Evolutionary conservation across 37 sponge, comb jelly and placozoan species (phyloP).

Genomic region (Mnemiopsis leidyi): DNA sequence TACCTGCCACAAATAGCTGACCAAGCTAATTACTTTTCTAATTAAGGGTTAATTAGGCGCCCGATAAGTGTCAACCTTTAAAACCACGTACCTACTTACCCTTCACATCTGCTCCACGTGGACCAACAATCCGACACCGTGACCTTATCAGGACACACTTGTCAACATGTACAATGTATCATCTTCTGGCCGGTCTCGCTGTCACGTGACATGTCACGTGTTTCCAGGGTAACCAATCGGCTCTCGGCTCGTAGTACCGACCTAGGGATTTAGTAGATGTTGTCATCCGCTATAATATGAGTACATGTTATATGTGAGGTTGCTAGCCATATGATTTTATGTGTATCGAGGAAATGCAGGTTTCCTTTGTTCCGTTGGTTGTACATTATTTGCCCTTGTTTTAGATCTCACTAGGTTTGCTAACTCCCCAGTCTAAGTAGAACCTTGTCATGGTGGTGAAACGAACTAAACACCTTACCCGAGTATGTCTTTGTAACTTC

Average conservation of each 20-base stretch:
- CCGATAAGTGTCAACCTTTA: neutral
- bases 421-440: neutral
- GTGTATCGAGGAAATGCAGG: neutral
- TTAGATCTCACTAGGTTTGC: neutral
- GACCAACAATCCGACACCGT: neutral
- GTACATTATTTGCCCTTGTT: neutral
- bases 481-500: neutral
- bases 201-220: neutral
- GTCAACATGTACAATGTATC: neutral
- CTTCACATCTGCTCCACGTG: neutral
- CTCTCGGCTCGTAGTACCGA: neutral
- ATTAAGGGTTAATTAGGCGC: neutral
- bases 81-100: neutral
- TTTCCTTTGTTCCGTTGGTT: neutral
- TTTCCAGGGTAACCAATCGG: neutral
- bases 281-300: neutral
- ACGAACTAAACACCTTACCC: slow-evolving; percentile 15
- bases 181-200: neutral
- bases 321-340: neutral
- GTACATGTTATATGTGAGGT: neutral
- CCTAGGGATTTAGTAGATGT: neutral
- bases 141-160: neutral
- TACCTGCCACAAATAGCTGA: neutral
- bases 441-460: neutral
- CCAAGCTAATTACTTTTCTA: neutral